phyloP scores from a whole-genome alignment of 1,140 invertebrate genomes.

The Aphis craccivora region DNA sequence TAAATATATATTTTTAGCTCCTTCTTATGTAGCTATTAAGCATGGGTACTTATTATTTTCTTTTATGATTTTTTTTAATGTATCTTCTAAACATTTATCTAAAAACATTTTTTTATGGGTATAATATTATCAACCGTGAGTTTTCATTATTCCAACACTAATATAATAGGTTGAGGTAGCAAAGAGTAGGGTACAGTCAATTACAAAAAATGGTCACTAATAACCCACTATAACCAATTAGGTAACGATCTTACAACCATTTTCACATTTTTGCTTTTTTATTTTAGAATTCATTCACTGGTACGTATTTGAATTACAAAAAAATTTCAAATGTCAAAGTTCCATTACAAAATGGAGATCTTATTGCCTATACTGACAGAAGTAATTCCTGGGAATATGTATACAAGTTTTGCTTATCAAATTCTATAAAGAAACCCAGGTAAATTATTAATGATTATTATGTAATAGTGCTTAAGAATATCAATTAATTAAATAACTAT shows the following conservation, averaged over 20 bases:
- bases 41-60: no score
- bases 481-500: neutral
- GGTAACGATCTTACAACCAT: neutral
- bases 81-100: neutral
- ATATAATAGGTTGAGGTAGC: neutral
- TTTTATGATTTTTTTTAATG: no score
- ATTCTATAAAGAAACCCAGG: neutral
- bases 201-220: neutral
- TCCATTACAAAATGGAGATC: slow-evolving; percentile 19
- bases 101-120: neutral
- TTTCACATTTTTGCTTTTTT: neutral
- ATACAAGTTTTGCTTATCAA: neutral
- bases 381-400: neutral
- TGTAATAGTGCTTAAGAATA: neutral
- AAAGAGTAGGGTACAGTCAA: neutral
- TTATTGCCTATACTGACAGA: neutral
- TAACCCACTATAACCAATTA: neutral
- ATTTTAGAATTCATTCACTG: neutral
- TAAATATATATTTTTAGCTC: no score
- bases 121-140: neutral
- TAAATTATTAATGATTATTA: neutral
- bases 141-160: neutral
- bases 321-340: neutral
- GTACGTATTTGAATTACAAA: slow-evolving; percentile 18
- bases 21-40: no score